Evolutionary conservation across 2,888 invertebrate species (phyloP), one percentile per base, ranked within the genome.

Genomic region (Leptinotarsa rubiginosa): DNA sequence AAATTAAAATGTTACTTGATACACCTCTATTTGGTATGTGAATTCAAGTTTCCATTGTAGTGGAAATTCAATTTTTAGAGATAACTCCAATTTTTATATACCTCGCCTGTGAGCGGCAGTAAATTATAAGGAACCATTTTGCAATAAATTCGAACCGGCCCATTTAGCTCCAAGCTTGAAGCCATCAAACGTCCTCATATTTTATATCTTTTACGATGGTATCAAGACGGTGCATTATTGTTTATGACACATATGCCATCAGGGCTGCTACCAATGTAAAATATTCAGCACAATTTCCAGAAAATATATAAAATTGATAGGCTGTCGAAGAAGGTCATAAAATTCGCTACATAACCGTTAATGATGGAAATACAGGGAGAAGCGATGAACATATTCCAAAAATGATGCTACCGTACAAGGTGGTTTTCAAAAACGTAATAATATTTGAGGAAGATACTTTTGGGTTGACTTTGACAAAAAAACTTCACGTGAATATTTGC

Each of bases 171-270:
- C 25, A 54, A 69, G 72, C 72, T 59, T 50, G 50, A 52, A 69
- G 49, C 73, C 22, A 69, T 69, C 69, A 54, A 69, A 69, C 69
- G 20, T 56, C 56, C 47, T 56, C 69, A 56, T 69, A 69, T 69
- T 69, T 69, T 47, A 69, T 69, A 69, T 70, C 65, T 75, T 75
- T 75, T 72, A 75, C 66, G 72, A 72, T 49, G 50, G 65, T 66
- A 72, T 75, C 72, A 72, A 72, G 75, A 75, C 65, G 72, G 69
- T 69, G 67, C 75, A 72, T 75, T 72, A 72, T 72, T 75, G 72
- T 75, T 75, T 75, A 75, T 75, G 69, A 47, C 69, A 56, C 41
- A 47, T 52, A 47, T 52, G 56, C 54, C 69, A 69, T 47, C 56
- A 72, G 67, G 69, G 41, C 69, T 69, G 67, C 65, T 69, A 67